Conservation (phyloP, 2,113 vertebrate species). For the Puntigrus tetrazona region DNA sequence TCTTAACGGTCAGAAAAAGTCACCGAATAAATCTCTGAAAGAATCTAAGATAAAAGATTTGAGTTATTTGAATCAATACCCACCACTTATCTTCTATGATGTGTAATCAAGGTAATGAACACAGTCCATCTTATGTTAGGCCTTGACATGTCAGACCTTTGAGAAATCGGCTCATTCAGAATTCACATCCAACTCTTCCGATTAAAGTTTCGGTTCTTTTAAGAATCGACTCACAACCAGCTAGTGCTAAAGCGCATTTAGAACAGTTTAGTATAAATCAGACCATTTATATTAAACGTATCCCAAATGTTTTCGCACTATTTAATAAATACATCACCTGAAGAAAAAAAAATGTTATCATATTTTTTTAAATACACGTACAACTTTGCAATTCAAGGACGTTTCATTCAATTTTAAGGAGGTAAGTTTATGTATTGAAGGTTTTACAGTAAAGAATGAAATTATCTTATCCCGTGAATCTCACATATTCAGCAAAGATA, state of each 20-base stretch:
- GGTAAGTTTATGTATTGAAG: too few species aligned
- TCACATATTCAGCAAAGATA: too few species aligned
- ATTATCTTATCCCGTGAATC: too few species aligned
- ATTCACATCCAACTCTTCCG: not conserved
- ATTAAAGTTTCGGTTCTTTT: too few species aligned
- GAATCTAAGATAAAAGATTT: not conserved
- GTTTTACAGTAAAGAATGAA: too few species aligned
- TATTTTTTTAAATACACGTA: too few species aligned
- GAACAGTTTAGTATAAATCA: not conserved
- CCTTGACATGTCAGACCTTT: not conserved
- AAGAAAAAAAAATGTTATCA: too few species aligned
- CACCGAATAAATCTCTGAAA: not conserved
- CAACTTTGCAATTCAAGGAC: constrained; percentile 53
- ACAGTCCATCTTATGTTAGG: not conserved
- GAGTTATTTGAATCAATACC: not conserved
- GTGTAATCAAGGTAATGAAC: not conserved
- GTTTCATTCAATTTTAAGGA: constrained; percentile 70
- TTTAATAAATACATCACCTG: too few species aligned
- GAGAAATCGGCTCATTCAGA: not conserved
- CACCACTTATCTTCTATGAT: not conserved
- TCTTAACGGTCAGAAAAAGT: too few species aligned
- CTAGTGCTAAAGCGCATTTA: not conserved
- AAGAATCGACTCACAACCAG: not conserved
- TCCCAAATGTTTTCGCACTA: not conserved
- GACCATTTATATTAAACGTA: not conserved